A percentile compares a stretch with the other conserved stretches of the same genome.
Conservation (phyloP, 2,113 vertebrate genomes). For the Nothocercus nigrocapillus region DNA sequence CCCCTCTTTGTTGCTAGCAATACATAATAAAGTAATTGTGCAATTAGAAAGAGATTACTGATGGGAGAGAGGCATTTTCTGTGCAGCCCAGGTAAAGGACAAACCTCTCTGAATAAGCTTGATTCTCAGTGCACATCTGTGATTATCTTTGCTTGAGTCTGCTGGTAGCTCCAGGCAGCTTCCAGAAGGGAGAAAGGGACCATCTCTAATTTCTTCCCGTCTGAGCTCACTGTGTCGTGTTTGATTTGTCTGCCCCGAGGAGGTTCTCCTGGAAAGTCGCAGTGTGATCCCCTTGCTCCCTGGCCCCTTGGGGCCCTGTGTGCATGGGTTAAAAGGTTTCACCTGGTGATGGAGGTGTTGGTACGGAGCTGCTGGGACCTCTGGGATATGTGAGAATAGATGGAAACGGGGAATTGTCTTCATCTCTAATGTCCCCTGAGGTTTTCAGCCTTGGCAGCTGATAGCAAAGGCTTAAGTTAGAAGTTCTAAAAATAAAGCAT, state of each 20-base stretch:
- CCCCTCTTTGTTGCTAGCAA: constrained; percentile 44
- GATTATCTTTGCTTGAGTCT: neutral
- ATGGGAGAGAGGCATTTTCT: constrained; percentile 3
- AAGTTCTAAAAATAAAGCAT: neutral
- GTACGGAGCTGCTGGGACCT: neutral
- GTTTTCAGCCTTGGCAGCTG: neutral
- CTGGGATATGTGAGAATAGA: neutral
- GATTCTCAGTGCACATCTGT: neutral
- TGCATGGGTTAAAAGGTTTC: neutral
- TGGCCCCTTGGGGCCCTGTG: neutral
- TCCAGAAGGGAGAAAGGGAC: neutral
- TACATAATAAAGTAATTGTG: constrained; percentile 54
- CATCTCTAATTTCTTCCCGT: neutral
- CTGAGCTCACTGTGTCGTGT: neutral
- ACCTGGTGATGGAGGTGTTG: neutral
- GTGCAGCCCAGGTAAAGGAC: neutral
- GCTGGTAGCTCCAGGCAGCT: neutral
- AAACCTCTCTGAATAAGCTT: neutral
- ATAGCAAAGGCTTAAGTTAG: neutral
- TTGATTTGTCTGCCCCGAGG: neutral
- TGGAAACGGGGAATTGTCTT: neutral
- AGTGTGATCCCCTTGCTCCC: neutral
- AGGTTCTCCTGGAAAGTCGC: neutral
- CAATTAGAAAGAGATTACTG: constrained; percentile 57
- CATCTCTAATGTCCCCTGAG: neutral